A percentile compares a stretch with the other conserved stretches of the same genome.
phyloP scores from a whole-genome alignment of 1,140 invertebrate genomes.

The Papilio xuthus region DNA sequence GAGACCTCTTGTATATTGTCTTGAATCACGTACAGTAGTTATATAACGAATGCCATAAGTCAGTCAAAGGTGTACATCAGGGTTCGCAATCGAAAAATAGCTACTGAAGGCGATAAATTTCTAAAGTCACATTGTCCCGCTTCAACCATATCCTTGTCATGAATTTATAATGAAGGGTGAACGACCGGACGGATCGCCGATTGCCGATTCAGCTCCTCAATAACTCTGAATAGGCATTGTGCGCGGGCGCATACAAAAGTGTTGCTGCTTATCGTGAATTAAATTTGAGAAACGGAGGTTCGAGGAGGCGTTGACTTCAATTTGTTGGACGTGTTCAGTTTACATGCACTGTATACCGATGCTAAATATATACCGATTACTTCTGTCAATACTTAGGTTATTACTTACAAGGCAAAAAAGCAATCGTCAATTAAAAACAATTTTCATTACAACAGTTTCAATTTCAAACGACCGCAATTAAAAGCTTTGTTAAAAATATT shows the following conservation, averaged over 20 bases:
- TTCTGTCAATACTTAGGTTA: background rate
- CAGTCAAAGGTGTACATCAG: background rate
- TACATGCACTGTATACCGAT: constrained; percentile 42
- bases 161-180: constrained; percentile 70
- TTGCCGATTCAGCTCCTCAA: constrained; percentile 71
- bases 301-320: constrained; percentile 67
- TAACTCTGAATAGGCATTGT: constrained; percentile 77
- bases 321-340: constrained; percentile 61
- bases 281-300: constrained; percentile 67
- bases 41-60: background rate
- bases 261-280: constrained; percentile 69
- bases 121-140: constrained; percentile 57
- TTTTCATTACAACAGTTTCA: background rate
- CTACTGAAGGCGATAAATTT: constrained; percentile 41
- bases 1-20: background rate
- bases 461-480: background rate
- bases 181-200: constrained; percentile 65
- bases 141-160: constrained; percentile 53
- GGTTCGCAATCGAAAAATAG: background rate
- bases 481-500: constrained; percentile 34
- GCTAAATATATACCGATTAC: constrained; percentile 1
- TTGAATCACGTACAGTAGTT: background rate
- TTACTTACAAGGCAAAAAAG: background rate
- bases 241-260: constrained; percentile 74
- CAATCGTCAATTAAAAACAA: background rate